Evolutionary conservation across 2,113 vertebrate genomes (phyloP), one percentile per base, ranked within the genome.

Genomic region (Fulmarus glacialis): DNA sequence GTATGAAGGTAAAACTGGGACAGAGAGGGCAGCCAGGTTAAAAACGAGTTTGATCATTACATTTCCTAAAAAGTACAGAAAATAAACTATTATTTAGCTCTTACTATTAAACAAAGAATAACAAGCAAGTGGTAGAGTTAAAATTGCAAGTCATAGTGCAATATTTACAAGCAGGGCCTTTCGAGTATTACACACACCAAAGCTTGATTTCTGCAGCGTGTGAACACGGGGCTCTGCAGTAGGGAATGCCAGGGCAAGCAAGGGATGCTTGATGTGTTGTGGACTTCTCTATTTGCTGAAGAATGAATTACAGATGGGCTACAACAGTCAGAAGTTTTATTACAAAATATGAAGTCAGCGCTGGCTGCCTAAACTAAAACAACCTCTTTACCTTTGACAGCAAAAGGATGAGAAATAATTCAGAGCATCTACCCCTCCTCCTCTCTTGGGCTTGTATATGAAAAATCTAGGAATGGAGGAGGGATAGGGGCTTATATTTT

Each of bases 131-230:
- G 23, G 8, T 15, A 50, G 67, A 94, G 20, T 36, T 62, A 38
- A 79, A 88, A 66, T 24, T 53, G 12, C 12, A 36, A 77, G 26
- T 47, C 38, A 11, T 3, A 42, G 24, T 40, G 22, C 42, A 53
- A 5, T 19, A 80, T 58, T 66, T 50, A n/a, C 11, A 48, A 23
- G 13, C 21, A 42, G 40, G 42, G 18, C 3, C 6, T 59, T 60
- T 7, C 1, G 7, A 50, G 34, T 30, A 4, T 2, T 84, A 45
- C n/a, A 29, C 23, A 52, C 21, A 23, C 4, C 36, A 64, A 59
- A 43, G 5, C 18, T 48, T 2, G 2, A 20, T 40, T 73, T 36
- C 56, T 53, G 53, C 45, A 34, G 20, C 0, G 0, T 7, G 14
- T 32, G 48, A 47, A 6, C 30, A 9, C 18, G 12, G 29, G 21